Conservation (phyloP, 2,113 vertebrate genomes). For the Mormoops blainvillei region DNA sequence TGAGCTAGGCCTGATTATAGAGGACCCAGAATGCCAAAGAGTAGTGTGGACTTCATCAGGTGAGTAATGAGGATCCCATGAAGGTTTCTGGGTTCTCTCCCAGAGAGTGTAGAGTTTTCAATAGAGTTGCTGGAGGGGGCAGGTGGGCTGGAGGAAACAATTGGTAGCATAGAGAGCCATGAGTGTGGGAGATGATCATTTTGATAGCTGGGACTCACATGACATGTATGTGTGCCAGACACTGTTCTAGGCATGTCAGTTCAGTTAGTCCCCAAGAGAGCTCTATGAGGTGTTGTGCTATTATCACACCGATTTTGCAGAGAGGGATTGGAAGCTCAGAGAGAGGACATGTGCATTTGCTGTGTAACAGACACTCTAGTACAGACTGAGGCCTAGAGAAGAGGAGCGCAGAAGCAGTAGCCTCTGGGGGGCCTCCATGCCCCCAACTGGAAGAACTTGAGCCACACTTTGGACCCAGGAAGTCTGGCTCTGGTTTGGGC, state of each 20-base stretch:
- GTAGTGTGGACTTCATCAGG: no score
- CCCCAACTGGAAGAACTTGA: background rate
- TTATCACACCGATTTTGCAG: background rate
- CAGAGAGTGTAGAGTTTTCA: background rate
- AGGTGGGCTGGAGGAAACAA: background rate
- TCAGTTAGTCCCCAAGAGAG: background rate
- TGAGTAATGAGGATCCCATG: background rate
- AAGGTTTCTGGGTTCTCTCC: background rate
- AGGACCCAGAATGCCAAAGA: background rate
- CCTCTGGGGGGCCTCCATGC: background rate
- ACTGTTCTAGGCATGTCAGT: no score
- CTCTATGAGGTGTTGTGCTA: background rate
- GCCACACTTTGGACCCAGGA: background rate
- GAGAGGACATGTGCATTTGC: background rate
- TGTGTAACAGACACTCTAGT: background rate
- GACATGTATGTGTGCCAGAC: background rate
- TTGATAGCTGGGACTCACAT: background rate
- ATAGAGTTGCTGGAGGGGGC: background rate
- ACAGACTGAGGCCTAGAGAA: background rate
- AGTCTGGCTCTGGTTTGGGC: background rate
- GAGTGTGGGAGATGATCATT: background rate
- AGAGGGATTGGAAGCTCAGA: background rate
- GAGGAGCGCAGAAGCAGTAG: background rate
- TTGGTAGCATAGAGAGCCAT: background rate
- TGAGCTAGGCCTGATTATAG: background rate